Evolutionary conservation across 2,113 vertebrate genomes (phyloP), one percentile per base, ranked within the genome.

Genomic region (Tyto alba): DNA sequence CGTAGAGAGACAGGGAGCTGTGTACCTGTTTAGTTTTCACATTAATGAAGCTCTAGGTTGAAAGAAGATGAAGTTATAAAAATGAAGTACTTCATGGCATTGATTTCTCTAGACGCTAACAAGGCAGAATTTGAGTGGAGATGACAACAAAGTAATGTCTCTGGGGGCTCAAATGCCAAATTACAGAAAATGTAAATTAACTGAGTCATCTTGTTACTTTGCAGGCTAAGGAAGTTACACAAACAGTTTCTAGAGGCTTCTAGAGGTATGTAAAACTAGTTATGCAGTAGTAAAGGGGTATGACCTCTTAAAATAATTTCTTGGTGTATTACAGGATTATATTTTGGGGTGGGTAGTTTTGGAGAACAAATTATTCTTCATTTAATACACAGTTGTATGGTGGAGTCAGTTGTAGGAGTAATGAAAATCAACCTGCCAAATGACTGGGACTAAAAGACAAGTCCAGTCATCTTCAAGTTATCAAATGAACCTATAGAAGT

Each of bases 41-140:
- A 23, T 89, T 94, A 94, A 91, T 94, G 91, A 94, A 88, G 93
- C 63, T 85, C 48, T 52, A 63, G 59, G 38, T 55, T 93, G 92
- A 92, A 94, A 93, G 95, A 91, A 92, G 88, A 90, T 96, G 88
- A 88, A 95, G 88, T 92, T 96, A 90, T 68, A 90, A 95, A 96
- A 93, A 81, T 55, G 25, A 92, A 96, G 78, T 90, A 55, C 79
- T 94, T 82, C 64, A 23, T 64, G 59, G 75, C 85, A 95, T 90
- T 93, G 95, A 96, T 96, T 95, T 94, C 88, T 96, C 68, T 78
- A 92, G 95, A 67, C 0, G 0, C 85, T 96, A 94, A 94, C 72
- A 86, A 93, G 85, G 59, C 75, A 91, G 92, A 84, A 88, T 88
- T 88, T 96, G 85, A 94, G 75, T 69, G 85, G 79, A 80, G 63